Base-by-base conservation (phyloP, 1,140 invertebrate species). In the Trichoplusia ni region DNA sequence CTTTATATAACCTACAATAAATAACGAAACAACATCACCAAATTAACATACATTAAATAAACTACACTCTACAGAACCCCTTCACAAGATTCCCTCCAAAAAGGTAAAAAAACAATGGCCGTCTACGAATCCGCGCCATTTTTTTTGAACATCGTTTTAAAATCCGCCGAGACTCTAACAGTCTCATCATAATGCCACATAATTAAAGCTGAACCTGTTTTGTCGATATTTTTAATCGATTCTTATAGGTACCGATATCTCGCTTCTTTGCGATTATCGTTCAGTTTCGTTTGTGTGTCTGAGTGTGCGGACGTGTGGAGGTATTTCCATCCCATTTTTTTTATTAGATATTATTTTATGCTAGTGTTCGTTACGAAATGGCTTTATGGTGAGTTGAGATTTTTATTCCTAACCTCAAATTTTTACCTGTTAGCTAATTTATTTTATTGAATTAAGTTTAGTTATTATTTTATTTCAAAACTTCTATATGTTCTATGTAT, bases 211-310 rank as follows among this genome's bases (percentile, higher is more conserved):
- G 18, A 42, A 58, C 53, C 53, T 42, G 53, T 58, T 58, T 58
- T 58, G 37, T 19, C 19, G 53, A 58, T 40, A 29, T 37, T 58
- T 58, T 51, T 19, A 58, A 58, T 58, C 53, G 53, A 58, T 58
- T 58, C 53, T 58, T 18, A 42, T 29, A 18, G 19, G 38, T 40
- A 58, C 31, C 53, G 53, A 58, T 58, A 58, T 42, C 38, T 31
- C 53, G 53, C 14, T 58, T 5, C 37, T 23, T 16, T 13, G 14
- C 37, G 44, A 29, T 47, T 19, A 42, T 58, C 25, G 53, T 19
- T 58, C 53, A 58, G 53, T 58, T 29, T 42, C 19, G 11, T 29
- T 58, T 42, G 53, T 58, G 37, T 42, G 7, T 16, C 53, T 29
- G 14, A 29, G 53, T 42, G 53, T 16, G 19, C 53, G 53, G 53